Evolutionary conservation across 2,797 vertebrate species (phyloP).

Genomic region (Lutjanus campechanus): DNA sequence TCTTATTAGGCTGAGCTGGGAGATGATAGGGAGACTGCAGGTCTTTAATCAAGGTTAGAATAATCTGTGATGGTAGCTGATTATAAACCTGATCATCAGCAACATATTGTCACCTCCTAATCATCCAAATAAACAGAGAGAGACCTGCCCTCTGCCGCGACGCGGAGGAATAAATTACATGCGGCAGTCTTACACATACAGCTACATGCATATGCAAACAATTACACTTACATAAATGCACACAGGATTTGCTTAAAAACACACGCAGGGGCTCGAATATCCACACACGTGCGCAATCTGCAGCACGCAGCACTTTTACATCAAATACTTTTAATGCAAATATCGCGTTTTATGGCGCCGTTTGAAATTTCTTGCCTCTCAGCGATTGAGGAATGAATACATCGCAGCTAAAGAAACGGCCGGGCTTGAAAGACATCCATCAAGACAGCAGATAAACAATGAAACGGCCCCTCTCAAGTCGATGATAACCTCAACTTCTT

Average conservation of each 20-base stretch:
- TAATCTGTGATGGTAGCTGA: constrained; percentile 83
- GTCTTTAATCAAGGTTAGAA: constrained; percentile 88
- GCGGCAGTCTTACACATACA: constrained; percentile 13
- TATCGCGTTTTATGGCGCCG: constrained; percentile 61
- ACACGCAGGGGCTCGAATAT: not conserved
- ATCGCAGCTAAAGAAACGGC: constrained; percentile 27
- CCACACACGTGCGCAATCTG: constrained; percentile 40
- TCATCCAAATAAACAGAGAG: constrained; percentile 82
- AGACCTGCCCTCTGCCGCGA: constrained; percentile 69
- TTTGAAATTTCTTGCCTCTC: constrained; percentile 67
- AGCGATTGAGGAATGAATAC: constrained; percentile 57
- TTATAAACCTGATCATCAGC: constrained; percentile 85
- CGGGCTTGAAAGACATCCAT: constrained; percentile 78
- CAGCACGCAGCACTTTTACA: constrained; percentile 63
- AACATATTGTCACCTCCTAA: constrained; percentile 83
- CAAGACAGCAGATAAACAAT: constrained; percentile 78
- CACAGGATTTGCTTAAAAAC: constrained; percentile 1
- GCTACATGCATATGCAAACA: constrained; percentile 46
- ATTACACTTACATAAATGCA: constrained; percentile 18
- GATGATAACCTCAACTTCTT: constrained; percentile 77
- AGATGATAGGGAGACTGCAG: constrained; percentile 82
- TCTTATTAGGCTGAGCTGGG: constrained; percentile 82
- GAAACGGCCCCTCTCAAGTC: constrained; percentile 70
- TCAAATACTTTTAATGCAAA: constrained; percentile 78
- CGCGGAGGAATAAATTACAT: constrained; percentile 73